Evolutionary conservation across 2,113 vertebrate species (phyloP).

Genomic region (Paramisgurnus dabryanus): DNA sequence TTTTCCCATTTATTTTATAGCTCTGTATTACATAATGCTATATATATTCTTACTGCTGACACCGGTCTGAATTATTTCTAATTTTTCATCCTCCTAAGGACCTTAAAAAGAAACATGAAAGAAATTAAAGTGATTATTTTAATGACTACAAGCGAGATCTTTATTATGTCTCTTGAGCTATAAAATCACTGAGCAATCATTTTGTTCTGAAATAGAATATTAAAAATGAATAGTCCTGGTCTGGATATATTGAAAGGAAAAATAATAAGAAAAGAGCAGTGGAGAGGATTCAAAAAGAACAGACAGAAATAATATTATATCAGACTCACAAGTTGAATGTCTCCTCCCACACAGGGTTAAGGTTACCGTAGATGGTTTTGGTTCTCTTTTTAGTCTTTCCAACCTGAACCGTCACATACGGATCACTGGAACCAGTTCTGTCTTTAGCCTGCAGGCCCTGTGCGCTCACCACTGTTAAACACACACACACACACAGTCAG

Average conservation of each 20-base stretch:
- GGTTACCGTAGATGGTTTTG: slow-evolving; percentile 96
- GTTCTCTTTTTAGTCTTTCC: slow-evolving; percentile 98
- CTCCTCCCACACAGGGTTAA: slow-evolving; percentile 97
- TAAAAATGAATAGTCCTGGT: neutral
- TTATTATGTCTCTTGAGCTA: no score
- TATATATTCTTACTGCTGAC: no score
- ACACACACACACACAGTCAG: slow-evolving; percentile 38
- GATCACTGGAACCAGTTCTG: slow-evolving; percentile 95
- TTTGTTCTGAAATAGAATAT: neutral
- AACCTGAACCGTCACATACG: slow-evolving; percentile 95
- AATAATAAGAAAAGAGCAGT: neutral
- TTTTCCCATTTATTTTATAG: neutral
- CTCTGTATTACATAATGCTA: neutral
- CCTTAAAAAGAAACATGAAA: no score
- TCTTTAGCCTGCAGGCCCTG: slow-evolving; percentile 98
- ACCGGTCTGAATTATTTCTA: no score
- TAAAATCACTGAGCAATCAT: neutral
- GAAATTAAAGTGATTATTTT: no score
- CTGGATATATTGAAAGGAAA: neutral
- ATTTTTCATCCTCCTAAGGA: no score
- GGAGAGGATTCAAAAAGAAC: neutral
- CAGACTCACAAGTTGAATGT: slow-evolving; percentile 94
- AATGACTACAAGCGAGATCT: no score
- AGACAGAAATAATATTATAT: neutral
- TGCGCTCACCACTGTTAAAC: slow-evolving; percentile 85